Evolutionary conservation across 2,113 vertebrate genomes (phyloP).

Genomic region (Scartelaos histophorus): DNA sequence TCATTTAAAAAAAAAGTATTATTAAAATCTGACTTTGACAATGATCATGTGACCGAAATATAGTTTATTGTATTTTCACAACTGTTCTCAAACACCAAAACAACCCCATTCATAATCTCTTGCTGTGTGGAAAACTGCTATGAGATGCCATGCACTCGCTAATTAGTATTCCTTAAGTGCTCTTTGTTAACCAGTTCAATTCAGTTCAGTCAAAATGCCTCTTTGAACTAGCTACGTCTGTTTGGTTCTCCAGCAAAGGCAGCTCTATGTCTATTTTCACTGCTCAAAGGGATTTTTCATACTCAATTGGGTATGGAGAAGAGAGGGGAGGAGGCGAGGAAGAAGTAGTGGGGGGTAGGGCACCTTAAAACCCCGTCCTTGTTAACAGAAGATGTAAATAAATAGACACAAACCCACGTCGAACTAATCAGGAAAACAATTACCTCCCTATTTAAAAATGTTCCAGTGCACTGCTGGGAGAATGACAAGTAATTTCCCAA

Average conservation of each 20-base stretch:
- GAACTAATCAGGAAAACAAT: conserved; percentile 75
- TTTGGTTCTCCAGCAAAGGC: conserved; percentile 36
- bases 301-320: conserved; percentile 42
- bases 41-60: not conserved
- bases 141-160: not conserved
- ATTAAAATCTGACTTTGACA: too few species aligned
- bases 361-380: conserved; percentile 68
- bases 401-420: conserved; percentile 64
- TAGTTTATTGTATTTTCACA: not conserved
- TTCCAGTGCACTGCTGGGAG: conserved; percentile 68
- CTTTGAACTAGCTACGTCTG: conserved; percentile 47
- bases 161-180: not conserved
- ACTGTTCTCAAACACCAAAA: not conserved
- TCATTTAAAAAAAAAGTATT: too few species aligned
- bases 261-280: conserved; percentile 43
- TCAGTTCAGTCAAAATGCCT: conserved; percentile 36
- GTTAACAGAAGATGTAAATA: conserved; percentile 76
- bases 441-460: conserved; percentile 67
- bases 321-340: not conserved
- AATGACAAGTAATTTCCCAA: conserved; percentile 70
- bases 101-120: not conserved
- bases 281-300: conserved; percentile 66
- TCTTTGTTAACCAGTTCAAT: conserved; percentile 24
- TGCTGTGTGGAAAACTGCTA: not conserved
- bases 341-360: conserved; percentile 54